Conservation (phyloP, 2,797 vertebrate genomes). For the Peromyscus melanophrys region DNA sequence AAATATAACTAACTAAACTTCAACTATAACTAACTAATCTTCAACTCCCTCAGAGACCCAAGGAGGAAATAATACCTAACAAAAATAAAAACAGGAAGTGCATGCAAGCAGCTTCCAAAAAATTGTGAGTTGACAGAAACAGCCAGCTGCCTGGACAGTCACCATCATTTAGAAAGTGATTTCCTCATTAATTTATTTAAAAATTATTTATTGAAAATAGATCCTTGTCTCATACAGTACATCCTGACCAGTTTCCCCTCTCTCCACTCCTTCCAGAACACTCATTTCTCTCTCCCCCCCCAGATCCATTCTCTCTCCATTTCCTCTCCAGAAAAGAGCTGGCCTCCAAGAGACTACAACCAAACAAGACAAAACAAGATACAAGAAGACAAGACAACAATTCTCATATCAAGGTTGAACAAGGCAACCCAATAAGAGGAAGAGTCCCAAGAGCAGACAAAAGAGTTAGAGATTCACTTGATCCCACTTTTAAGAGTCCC, state of each 20-base stretch:
- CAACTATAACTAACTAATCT: too few species aligned
- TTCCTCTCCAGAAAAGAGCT: background rate
- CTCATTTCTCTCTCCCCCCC: fast-evolving
- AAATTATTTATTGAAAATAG: background rate
- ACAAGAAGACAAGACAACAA: background rate
- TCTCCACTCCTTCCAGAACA: background rate
- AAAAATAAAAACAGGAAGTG: too few species aligned
- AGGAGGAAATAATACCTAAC: too few species aligned
- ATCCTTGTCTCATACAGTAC: background rate
- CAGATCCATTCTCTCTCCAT: background rate
- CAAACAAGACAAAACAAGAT: background rate
- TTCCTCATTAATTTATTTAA: background rate
- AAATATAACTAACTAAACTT: too few species aligned
- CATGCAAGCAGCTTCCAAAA: too few species aligned
- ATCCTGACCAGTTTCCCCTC: background rate
- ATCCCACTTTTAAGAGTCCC: background rate
- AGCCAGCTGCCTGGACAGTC: too few species aligned
- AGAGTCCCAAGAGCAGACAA: background rate
- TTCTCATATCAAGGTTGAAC: background rate
- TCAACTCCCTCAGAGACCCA: too few species aligned
- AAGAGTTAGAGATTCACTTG: background rate
- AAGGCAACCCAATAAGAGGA: background rate
- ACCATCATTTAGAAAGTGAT: background rate
- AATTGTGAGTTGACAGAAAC: too few species aligned
- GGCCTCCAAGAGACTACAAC: background rate